phyloP scores from a whole-genome alignment of 2,888 invertebrate genomes.

The Microchrysa polita region DNA sequence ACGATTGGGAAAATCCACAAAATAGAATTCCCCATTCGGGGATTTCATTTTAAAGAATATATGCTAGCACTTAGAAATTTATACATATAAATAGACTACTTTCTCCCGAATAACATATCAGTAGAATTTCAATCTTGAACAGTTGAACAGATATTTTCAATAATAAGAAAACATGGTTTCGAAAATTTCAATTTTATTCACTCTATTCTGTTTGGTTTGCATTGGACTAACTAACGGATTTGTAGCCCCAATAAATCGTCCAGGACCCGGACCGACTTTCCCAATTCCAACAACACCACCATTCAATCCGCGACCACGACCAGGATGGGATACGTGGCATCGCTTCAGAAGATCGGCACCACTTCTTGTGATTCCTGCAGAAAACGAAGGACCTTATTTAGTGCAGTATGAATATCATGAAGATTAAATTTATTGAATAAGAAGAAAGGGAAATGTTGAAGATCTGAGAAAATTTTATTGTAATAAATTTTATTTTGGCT shows the following conservation, averaged over 20 bases:
- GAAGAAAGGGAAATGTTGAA: no score
- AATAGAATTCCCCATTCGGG: no score
- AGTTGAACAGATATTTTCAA: no score
- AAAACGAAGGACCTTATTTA: not conserved
- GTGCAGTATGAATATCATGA: conserved; percentile 25
- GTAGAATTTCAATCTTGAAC: no score
- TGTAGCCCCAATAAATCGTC: not conserved
- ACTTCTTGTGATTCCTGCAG: not conserved
- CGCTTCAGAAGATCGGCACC: conserved; percentile 13
- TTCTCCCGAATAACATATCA: no score
- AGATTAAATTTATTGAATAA: no score
- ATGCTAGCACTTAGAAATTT: no score
- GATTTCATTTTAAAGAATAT: no score
- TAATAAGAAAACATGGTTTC: conserved; percentile 2
- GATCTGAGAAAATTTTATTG: no score
- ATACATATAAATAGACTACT: no score
- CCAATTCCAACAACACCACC: conserved; percentile 27
- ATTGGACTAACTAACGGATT: conserved; percentile 27
- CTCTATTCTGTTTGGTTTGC: conserved; percentile 15
- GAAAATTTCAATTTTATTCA: not conserved
- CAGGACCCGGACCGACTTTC: not conserved
- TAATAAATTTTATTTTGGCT: no score
- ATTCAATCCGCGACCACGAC: conserved; percentile 15
- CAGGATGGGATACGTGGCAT: not conserved
- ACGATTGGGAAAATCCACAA: no score